Evolutionary conservation across 1,140 invertebrate species (phyloP).

Genomic region (Belonocnema kinseyi): DNA sequence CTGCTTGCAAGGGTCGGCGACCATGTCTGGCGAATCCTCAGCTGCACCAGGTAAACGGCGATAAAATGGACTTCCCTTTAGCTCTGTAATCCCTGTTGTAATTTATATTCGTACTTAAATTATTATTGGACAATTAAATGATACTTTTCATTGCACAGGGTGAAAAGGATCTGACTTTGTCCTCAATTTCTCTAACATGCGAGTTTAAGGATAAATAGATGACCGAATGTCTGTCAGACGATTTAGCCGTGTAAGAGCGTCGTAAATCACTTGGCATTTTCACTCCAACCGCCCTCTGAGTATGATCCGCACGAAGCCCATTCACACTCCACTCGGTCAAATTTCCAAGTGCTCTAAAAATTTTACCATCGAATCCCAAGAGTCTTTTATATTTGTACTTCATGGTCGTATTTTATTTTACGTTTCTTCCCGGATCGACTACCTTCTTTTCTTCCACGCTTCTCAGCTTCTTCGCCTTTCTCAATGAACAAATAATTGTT

Average conservation of each 20-base stretch:
- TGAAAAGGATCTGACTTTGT: neutral
- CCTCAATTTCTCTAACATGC: neutral
- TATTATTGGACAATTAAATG: too few species aligned
- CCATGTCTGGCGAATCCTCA: too few species aligned
- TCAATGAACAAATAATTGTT: conserved; percentile 3
- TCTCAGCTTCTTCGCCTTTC: conserved; percentile 9
- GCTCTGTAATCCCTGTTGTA: too few species aligned
- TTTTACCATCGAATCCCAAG: neutral
- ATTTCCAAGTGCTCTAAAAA: conserved; percentile 11
- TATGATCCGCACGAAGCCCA: conserved; percentile 1
- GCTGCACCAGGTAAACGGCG: too few species aligned
- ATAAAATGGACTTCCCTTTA: too few species aligned
- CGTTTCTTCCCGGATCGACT: conserved; percentile 17
- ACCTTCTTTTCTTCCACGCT: conserved; percentile 2
- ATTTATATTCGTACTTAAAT: too few species aligned
- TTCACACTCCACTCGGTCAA: conserved; percentile 1
- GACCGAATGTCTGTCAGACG: neutral
- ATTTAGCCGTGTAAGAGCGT: conserved; percentile 1
- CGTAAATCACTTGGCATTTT: conserved; percentile 17
- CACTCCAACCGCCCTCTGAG: conserved; percentile 8
- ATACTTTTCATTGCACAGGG: neutral
- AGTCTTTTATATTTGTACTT: conserved; percentile 2
- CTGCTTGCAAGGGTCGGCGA: too few species aligned
- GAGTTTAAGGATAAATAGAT: conserved; percentile 14
- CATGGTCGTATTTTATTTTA: conserved; percentile 9